phyloP scores from a whole-genome alignment of 2,797 vertebrate species.

The Gymnothorax reevesii region DNA sequence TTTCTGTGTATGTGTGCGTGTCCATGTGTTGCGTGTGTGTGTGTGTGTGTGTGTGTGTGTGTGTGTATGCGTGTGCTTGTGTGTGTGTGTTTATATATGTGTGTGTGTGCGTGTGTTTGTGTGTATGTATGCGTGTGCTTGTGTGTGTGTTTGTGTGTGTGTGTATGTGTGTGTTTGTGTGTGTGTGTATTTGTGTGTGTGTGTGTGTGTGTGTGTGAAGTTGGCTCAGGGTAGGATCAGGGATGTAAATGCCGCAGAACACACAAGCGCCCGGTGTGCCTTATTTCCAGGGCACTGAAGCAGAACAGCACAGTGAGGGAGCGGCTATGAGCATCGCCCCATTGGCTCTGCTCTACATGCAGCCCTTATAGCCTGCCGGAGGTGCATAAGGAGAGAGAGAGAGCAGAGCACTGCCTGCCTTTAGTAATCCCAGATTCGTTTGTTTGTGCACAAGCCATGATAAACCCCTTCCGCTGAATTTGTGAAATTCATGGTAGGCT shows the following conservation, averaged over 20 bases:
- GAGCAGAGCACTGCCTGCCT: neutral
- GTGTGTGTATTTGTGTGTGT: neutral
- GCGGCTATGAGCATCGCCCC: neutral
- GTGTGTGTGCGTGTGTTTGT: no score
- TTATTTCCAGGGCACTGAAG: neutral
- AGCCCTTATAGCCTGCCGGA: neutral
- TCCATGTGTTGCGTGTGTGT: neutral
- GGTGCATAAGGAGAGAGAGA: neutral
- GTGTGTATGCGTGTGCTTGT: no score
- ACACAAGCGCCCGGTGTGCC: neutral
- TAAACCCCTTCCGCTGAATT: constrained; percentile 32
- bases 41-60: neutral
- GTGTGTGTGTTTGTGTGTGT: no score
- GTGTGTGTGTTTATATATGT: no score
- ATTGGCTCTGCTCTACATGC: neutral
- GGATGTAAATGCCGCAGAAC: neutral
- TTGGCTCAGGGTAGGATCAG: neutral
- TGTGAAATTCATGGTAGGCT: constrained; percentile 48
- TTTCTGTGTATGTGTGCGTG: no score
- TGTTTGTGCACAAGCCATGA: constrained; percentile 38
- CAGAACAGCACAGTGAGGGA: neutral
- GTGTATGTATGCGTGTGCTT: neutral
- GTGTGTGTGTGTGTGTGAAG: neutral
- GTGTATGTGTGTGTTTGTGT: neutral
- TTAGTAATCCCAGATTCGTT: constrained; percentile 50